These are phyloP conservation scores for Smittia sp. DNA, from an alignment of 2,888 invertebrate species.

Conservation along the genomic window DNA sequence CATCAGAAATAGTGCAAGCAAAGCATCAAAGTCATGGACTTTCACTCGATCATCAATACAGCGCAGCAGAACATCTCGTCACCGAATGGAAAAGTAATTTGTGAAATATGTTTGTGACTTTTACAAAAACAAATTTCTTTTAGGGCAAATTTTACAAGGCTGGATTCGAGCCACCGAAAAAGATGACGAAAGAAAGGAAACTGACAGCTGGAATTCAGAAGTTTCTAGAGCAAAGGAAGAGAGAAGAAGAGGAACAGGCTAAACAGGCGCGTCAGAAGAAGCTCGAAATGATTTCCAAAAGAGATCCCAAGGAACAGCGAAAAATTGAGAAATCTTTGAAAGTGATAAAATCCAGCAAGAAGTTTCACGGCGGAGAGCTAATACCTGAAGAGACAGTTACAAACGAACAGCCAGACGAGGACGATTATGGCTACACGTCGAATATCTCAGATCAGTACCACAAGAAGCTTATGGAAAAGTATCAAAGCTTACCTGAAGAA, in stretches of 20 bases:
- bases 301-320: slow-evolving; percentile 70
- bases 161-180: slow-evolving; percentile 78
- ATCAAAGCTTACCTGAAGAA: slow-evolving; percentile 68
- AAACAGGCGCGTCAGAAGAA: slow-evolving; percentile 72
- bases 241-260: slow-evolving; percentile 68
- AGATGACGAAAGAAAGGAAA: slow-evolving; percentile 65
- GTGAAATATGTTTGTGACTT: too few species aligned
- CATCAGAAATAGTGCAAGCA: too few species aligned
- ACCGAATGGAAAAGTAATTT: slow-evolving; percentile 17
- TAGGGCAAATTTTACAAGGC: slow-evolving; percentile 69
- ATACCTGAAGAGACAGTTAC: slow-evolving; percentile 74
- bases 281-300: slow-evolving; percentile 62
- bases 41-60: slow-evolving; percentile 21
- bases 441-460: slow-evolving; percentile 78
- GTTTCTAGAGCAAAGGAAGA: slow-evolving; percentile 77
- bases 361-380: slow-evolving; percentile 80
- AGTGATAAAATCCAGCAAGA: slow-evolving; percentile 85
- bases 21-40: slow-evolving; percentile 2
- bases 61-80: slow-evolving; percentile 17
- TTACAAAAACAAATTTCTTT: slow-evolving; percentile 19
- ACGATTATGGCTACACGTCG: slow-evolving; percentile 88
- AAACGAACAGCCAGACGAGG: slow-evolving; percentile 79
- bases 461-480: slow-evolving; percentile 81
- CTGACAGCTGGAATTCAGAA: slow-evolving; percentile 78
- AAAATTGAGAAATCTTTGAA: slow-evolving; percentile 77